These are phyloP conservation scores for Megaleporinus macrocephalus DNA, from an alignment of 2,113 vertebrate species.

Conservation along the genomic window DNA sequence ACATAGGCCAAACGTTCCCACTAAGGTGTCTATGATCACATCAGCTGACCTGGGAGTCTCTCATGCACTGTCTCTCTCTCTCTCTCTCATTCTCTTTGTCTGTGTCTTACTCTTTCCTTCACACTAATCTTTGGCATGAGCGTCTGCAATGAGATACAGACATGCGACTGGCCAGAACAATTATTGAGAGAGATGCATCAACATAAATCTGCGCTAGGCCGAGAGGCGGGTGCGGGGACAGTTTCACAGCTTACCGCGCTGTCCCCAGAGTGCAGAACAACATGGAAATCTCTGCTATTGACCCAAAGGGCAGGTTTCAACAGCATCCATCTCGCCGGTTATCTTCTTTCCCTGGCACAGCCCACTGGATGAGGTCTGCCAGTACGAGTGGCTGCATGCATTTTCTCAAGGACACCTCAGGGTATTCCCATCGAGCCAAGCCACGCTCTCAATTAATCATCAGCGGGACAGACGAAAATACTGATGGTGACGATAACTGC, in stretches of 20 bases:
- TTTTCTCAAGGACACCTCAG: conserved; percentile 26
- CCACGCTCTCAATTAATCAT: conserved; percentile 32
- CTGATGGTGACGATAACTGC: conserved; percentile 2
- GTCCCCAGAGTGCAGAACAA: conserved; percentile 11
- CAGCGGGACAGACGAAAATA: conserved; percentile 2
- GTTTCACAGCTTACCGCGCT: not conserved
- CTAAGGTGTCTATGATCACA: conserved; percentile 66
- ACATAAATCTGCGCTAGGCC: conserved; percentile 13
- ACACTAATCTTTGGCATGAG: conserved; percentile 29
- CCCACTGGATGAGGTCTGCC: not conserved
- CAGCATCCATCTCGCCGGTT: conserved; percentile 18
- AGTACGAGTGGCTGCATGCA: conserved; percentile 27
- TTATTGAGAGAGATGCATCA: not conserved
- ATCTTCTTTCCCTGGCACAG: conserved; percentile 11
- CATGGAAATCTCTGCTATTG: conserved; percentile 37
- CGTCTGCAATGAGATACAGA: conserved; percentile 26
- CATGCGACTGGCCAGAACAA: conserved; percentile 33
- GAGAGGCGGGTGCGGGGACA: not conserved
- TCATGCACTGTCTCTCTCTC: not conserved
- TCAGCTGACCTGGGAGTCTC: conserved; percentile 64
- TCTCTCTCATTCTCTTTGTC: not conserved
- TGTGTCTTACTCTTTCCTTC: not conserved
- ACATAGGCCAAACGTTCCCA: conserved; percentile 47
- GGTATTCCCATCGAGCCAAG: conserved; percentile 23
- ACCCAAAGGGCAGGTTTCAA: conserved; percentile 39